phyloP scores from a whole-genome alignment of 2,888 invertebrate genomes.

The Folsomia manolachei region DNA sequence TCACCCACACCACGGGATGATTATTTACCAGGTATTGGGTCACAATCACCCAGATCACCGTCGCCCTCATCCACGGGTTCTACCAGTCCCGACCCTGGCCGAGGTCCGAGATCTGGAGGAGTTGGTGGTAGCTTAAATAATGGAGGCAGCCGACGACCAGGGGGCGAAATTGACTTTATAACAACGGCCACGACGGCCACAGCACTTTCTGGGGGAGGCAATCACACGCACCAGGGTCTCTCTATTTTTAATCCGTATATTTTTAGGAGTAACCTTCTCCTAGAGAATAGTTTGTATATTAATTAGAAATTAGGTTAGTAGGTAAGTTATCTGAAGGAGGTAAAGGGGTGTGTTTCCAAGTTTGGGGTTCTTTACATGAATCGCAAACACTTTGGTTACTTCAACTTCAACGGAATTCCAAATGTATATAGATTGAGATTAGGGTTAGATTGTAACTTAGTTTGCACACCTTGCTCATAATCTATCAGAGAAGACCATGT shows the following conservation, averaged over 20 bases:
- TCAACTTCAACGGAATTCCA: no score
- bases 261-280: slow-evolving; percentile 4
- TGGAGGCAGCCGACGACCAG: no score
- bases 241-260: slow-evolving; percentile 16
- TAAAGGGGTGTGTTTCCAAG: background rate
- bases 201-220: background rate
- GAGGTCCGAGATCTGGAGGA: background rate
- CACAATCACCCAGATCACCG: background rate
- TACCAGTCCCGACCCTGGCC: background rate
- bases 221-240: background rate
- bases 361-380: background rate
- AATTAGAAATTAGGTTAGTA: slow-evolving; percentile 3
- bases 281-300: slow-evolving; percentile 17
- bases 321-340: background rate
- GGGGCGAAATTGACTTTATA: slow-evolving; percentile 12
- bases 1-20: slow-evolving; percentile 13
- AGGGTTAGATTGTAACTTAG: no score
- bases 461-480: no score
- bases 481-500: no score
- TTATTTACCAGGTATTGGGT: background rate
- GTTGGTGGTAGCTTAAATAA: background rate
- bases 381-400: no score
- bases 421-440: no score
- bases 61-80: background rate
- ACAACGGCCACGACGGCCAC: background rate